A percentile compares a stretch with the other conserved stretches of the same genome.
phyloP scores from a whole-genome alignment of 2,888 invertebrate genomes.

The Ornithoptera alexandrae region DNA sequence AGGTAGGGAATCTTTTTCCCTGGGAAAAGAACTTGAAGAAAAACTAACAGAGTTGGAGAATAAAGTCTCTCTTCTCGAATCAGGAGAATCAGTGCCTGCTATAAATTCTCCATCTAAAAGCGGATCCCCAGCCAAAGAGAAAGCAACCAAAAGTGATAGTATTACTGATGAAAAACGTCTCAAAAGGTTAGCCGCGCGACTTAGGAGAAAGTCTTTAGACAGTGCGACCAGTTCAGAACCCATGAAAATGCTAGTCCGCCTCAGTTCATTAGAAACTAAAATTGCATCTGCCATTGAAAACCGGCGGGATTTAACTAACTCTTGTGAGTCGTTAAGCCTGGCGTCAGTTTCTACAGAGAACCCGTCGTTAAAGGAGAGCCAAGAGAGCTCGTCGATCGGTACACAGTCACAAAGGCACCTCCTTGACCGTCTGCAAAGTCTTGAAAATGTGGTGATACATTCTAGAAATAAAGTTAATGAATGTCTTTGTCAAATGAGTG shows the following conservation, averaged over 20 bases:
- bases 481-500: constrained; percentile 82
- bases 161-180: constrained; percentile 72
- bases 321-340: constrained; percentile 79
- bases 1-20: constrained; percentile 88
- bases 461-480: constrained; percentile 85
- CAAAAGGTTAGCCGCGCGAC: constrained; percentile 76
- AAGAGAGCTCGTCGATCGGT: constrained; percentile 59
- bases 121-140: constrained; percentile 77
- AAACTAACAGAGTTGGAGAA: constrained; percentile 90
- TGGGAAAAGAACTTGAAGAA: constrained; percentile 91
- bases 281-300: constrained; percentile 81
- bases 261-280: constrained; percentile 88
- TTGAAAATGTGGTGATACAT: constrained; percentile 82
- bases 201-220: constrained; percentile 88
- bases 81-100: constrained; percentile 65
- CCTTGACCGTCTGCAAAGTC: constrained; percentile 79
- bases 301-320: constrained; percentile 72
- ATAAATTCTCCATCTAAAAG: constrained; percentile 77
- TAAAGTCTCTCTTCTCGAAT: constrained; percentile 85
- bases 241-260: constrained; percentile 87
- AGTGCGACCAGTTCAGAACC: constrained; percentile 89
- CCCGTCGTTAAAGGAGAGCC: constrained; percentile 52
- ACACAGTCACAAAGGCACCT: constrained; percentile 78
- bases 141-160: constrained; percentile 72
- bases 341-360: constrained; percentile 64